Evolutionary conservation across 2,113 vertebrate species (phyloP), one percentile per base, ranked within the genome.

Genomic region (Seriola dumerili): DNA sequence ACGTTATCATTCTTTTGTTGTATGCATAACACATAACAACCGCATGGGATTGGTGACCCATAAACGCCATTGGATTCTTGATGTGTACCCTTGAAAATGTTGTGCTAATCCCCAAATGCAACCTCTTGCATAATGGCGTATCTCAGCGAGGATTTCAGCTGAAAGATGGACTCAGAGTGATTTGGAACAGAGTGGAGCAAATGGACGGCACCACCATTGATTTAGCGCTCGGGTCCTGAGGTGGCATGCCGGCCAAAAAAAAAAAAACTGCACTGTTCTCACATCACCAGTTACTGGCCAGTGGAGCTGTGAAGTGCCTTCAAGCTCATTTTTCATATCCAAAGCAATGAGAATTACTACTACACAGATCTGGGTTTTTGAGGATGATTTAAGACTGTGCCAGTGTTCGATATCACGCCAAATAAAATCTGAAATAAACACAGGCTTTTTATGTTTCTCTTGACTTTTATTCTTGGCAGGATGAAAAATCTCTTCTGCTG

Each of bases 51-150:
- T 87, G 77, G 78, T 86, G 87, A 89, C 89, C 87, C 66, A 86
- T 81, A 89, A 89, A 89, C 29, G 48, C 71, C 50, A 44, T n/a
- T 42, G 44, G 83, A 86, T 91, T 88, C 89, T 91, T 88, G 69
- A 85, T 83, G 92, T 89, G 65, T 81, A 88, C 84, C 88, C 89
- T 90, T 91, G 91, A 84, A 89, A 91, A 93, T 32, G 67, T 91
- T 62, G 81, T 84, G 85, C 85, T 88, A 94, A 94, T 94, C 92
- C 92, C 85, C 78, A 89, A 91, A 92, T 50, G 87, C 75, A 80
- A 80, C 88, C 90, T 83, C 86, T 94, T 94, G 90, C 92, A 69
- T 94, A 94, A 94, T 84, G 0, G 25, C 13, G 29, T 73, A 87
- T 92, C 91, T 86, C 89, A 17, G 78, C 16, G 0, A 79, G 87